Evolutionary conservation across 2,113 vertebrate genomes (phyloP).

Genomic region (Capreolus pygargus): DNA sequence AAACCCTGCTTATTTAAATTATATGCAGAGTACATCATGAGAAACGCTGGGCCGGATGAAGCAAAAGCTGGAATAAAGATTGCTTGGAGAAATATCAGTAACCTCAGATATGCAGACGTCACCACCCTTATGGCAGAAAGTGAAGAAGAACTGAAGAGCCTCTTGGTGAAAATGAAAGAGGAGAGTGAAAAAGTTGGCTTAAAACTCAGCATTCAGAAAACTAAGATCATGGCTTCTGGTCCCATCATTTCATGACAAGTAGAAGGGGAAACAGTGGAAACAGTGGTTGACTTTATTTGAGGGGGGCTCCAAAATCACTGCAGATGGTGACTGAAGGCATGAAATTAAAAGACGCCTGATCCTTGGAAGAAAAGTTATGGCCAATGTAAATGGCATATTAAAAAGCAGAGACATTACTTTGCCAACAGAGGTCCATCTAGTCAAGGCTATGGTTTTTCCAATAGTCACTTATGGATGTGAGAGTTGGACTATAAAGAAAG

Average conservation of each 20-base stretch:
- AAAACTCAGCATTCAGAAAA: neutral
- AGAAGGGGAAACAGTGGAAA: neutral
- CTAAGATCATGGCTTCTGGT: neutral
- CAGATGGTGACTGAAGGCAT: neutral
- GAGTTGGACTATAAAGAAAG: neutral
- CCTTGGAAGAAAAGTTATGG: neutral
- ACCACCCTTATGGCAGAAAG: neutral
- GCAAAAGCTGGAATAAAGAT: neutral
- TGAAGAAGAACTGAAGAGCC: neutral
- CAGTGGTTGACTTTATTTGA: neutral
- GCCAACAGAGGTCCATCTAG: neutral
- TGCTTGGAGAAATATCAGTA: neutral
- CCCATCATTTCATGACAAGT: neutral
- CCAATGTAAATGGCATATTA: neutral
- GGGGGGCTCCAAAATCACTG: neutral
- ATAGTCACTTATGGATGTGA: neutral
- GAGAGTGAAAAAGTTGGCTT: neutral
- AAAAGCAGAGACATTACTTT: neutral
- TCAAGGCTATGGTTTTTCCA: neutral
- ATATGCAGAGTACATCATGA: neutral
- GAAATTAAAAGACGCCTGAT: neutral
- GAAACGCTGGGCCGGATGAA: neutral
- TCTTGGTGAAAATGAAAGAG: neutral
- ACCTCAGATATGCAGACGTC: neutral
- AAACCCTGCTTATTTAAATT: neutral